These are phyloP conservation scores for Caenorhabditis sp. DNA, from an alignment of 2,888 invertebrate species.

Conservation along the genomic window DNA sequence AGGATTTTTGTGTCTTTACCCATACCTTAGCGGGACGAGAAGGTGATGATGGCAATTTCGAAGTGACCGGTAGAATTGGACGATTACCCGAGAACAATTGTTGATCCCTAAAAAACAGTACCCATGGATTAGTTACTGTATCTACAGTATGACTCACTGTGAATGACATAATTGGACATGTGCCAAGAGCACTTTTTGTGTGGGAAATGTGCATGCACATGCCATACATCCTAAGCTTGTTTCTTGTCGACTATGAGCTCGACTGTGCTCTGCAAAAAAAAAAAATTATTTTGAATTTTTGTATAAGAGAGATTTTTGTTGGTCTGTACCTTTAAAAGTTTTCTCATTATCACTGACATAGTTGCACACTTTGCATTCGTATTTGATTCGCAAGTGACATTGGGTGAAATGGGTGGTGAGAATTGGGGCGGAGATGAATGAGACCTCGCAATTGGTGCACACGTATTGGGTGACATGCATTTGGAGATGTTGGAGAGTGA, in stretches of 20 bases:
- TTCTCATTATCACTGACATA: constrained; percentile 34
- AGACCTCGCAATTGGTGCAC: constrained; percentile 32
- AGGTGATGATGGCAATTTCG: not conserved
- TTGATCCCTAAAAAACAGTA: not conserved
- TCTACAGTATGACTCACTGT: too few species aligned
- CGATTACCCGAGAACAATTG: not conserved
- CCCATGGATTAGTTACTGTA: too few species aligned
- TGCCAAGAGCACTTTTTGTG: constrained; percentile 16
- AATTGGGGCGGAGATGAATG: constrained; percentile 1
- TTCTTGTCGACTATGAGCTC: constrained; percentile 26
- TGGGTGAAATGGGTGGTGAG: constrained; percentile 31
- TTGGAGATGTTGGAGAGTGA: constrained; percentile 39
- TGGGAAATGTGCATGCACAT: constrained; percentile 26
- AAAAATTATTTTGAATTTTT: too few species aligned
- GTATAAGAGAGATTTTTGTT: not conserved
- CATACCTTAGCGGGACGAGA: constrained; percentile 4
- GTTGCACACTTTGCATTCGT: constrained; percentile 30
- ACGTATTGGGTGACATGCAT: constrained; percentile 21
- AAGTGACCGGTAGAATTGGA: not conserved
- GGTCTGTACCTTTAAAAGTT: constrained; percentile 26
- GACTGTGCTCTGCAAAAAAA: constrained; percentile 36
- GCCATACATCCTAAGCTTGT: constrained; percentile 33
- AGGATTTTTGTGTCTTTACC: not conserved
- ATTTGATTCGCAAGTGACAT: constrained; percentile 30
- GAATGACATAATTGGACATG: constrained; percentile 50